Base-by-base conservation (phyloP, 2,113 vertebrate species). In the Brachyhypopomus occidentalis region DNA sequence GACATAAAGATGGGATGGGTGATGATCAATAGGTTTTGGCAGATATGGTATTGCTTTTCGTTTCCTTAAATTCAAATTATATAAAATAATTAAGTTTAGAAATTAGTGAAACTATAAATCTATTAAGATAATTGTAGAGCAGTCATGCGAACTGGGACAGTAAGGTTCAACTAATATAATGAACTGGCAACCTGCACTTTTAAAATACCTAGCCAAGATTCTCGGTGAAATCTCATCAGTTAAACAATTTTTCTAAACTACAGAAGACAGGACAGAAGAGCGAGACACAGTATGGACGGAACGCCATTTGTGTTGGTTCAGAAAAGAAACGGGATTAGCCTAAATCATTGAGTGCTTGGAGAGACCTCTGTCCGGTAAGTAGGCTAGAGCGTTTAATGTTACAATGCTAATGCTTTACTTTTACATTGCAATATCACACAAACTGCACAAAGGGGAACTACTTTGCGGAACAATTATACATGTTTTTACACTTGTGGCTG, bases 261-360 rank as follows among this genome's bases (percentile, higher is more conserved):
- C 12, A 52, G 45, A 52, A 52, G 45, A 11, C 23, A 73, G 16
- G 7, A n/a, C 25, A 70, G 23, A 36, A 75, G 60, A 56, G 19
- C 45, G n/a, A 58, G 23, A 30, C 45, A 38, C 38, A 9, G 69
- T 17, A 41, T 73, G 78, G 75, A 77, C 66, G 23, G 48, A 73
- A 30, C 38, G 45, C 14, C 71, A 22, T 62, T 3, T 41, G 71
- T 27, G 34, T 55, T 73, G 19, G 69, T 69, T 17, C 52, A 64
- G 67, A 70, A 84, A 48, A 77, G 30, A 69, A 45, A 59, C 66
- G 78, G 81, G 83, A 80, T 48, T 72, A 72, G 56, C 66, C 60
- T 36, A 58, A 41, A 62, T 70, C 20, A 36, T 16, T 56, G n/a
- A 59, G 66, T 16, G 48, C 66, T 5, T 30, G 66, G 67, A 71